Evolutionary conservation across 1,140 invertebrate genomes (phyloP).

Genomic region (Cylas formicarius): DNA sequence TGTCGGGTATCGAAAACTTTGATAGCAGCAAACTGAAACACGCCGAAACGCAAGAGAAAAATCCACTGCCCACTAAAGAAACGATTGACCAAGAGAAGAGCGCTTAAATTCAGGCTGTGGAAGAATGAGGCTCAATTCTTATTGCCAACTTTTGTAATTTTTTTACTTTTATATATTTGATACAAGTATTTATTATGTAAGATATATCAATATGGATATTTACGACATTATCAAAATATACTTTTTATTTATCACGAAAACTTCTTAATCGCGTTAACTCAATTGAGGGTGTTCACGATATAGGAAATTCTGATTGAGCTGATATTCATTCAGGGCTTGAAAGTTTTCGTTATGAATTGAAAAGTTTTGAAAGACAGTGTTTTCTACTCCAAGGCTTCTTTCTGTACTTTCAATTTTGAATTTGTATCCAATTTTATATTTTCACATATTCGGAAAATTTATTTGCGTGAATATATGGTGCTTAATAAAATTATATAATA

Average conservation of each 20-base stretch:
- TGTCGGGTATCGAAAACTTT: conserved; percentile 84
- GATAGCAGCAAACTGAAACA: conserved; percentile 78
- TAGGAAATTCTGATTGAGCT: conserved; percentile 19
- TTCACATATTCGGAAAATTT: conserved; percentile 20
- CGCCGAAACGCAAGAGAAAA: conserved; percentile 84
- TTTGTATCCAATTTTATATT: conserved; percentile 19
- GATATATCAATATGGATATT: conserved; percentile 12
- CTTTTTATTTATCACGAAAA: conserved; percentile 14
- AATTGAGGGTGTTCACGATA: not conserved
- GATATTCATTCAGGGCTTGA: conserved; percentile 13
- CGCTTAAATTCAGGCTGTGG: conserved; percentile 24
- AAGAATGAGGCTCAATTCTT: conserved; percentile 17
- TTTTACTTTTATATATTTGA: conserved; percentile 36
- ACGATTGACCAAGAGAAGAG: conserved; percentile 64
- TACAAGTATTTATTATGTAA: conserved; percentile 33
- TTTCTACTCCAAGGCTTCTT: conserved; percentile 6
- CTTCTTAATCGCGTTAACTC: not conserved
- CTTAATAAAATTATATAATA: conserved; percentile 32
- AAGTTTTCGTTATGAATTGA: conserved; percentile 16
- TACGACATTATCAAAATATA: conserved; percentile 10
- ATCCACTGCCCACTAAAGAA: conserved; percentile 74
- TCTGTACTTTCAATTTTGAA: conserved; percentile 1
- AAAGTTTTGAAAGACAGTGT: conserved; percentile 5
- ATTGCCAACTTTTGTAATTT: conserved; percentile 33
- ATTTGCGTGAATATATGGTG: conserved; percentile 36